A percentile compares a stretch with the other conserved stretches of the same genome.
These are phyloP conservation scores for Drosophila sulfurigaster DNA, from an alignment of 1,140 invertebrate species.

Conservation along the genomic window DNA sequence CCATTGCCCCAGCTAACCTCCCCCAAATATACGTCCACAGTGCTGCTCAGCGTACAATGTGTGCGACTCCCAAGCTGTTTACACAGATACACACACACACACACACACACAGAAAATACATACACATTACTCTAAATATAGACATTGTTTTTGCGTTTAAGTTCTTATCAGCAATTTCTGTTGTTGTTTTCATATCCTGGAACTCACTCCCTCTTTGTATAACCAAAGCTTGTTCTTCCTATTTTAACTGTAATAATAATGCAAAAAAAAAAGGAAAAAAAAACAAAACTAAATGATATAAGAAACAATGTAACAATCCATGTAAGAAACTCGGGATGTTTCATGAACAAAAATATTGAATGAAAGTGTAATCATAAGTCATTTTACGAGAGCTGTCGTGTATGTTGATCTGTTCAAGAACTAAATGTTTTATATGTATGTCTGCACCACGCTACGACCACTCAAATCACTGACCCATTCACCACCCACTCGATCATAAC, in stretches of 20 bases:
- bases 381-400: conserved; percentile 22
- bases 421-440: conserved; percentile 39
- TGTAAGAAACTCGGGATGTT: conserved; percentile 54
- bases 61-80: conserved; percentile 52
- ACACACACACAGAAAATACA: conserved; percentile 17
- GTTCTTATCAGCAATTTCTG: conserved; percentile 20
- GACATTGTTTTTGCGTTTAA: conserved; percentile 28
- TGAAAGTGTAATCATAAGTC: conserved; percentile 46
- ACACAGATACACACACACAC: conserved; percentile 20
- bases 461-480: conserved; percentile 7
- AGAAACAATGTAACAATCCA: conserved; percentile 39
- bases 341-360: conserved; percentile 61
- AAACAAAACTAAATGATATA: background rate
- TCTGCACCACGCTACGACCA: conserved; percentile 28
- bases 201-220: conserved; percentile 31
- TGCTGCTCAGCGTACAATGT: conserved; percentile 5
- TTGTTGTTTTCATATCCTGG: conserved; percentile 15
- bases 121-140: conserved; percentile 13
- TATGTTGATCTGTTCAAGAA: conserved; percentile 18
- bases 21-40: conserved; percentile 9
- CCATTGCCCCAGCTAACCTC: background rate
- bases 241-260: conserved; percentile 67
- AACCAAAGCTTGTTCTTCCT: conserved; percentile 83
- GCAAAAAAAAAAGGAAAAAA: background rate
- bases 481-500: conserved; percentile 10